Percentiles rank a stretch among this genome's conserved stretches.
Conservation (phyloP, 2,888 invertebrate genomes). For the Dugesia japonica region DNA sequence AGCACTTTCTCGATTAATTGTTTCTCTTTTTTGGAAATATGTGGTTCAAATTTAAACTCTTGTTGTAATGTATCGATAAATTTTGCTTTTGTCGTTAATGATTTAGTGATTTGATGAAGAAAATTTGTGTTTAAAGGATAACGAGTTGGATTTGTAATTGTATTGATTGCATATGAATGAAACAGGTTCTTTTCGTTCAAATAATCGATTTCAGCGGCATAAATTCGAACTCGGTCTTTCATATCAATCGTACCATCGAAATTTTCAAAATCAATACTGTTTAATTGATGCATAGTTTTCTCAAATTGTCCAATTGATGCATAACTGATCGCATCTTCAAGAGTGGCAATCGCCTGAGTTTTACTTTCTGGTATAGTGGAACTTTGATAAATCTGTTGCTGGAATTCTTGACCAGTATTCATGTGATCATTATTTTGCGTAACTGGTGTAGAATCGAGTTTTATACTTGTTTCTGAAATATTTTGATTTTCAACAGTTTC, state of each 20-base stretch:
- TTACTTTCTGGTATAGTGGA: neutral
- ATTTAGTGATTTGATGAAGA: neutral
- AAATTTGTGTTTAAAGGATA: neutral
- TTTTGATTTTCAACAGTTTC: neutral
- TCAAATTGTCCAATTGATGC: neutral
- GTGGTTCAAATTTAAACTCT: neutral
- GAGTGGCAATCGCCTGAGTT: neutral
- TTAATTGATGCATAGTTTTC: neutral
- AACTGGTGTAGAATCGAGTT: neutral
- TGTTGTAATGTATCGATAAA: neutral
- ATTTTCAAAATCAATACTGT: neutral
- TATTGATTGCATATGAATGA: neutral
- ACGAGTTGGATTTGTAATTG: neutral
- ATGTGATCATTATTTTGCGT: neutral
- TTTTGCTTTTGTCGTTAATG: neutral
- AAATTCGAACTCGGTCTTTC: neutral
- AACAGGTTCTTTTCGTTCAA: neutral
- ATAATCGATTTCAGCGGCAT: slow-evolving; percentile 12
- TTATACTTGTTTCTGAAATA: neutral
- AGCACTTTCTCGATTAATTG: neutral
- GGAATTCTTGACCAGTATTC: neutral
- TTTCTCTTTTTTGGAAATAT: neutral
- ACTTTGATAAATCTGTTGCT: neutral
- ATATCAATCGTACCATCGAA: neutral
- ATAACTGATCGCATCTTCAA: neutral